A percentile compares a stretch with the other conserved stretches of the same genome.
phyloP scores from a whole-genome alignment of 2,113 vertebrate species.

The Passer domesticus region DNA sequence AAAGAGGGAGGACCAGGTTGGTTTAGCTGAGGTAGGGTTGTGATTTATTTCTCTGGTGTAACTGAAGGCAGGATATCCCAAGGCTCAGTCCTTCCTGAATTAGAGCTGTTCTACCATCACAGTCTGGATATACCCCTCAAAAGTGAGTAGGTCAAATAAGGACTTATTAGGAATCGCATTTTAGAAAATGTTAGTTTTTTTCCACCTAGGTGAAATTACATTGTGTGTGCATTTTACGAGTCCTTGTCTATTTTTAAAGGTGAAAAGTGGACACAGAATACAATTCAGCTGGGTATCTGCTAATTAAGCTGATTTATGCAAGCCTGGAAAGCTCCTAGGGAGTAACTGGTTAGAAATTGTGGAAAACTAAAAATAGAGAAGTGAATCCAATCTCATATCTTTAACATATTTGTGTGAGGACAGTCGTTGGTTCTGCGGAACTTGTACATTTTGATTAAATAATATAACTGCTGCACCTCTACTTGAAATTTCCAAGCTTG shows the following conservation, averaged over 20 bases:
- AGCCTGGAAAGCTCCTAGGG: background rate
- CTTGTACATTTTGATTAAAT: background rate
- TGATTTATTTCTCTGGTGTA: background rate
- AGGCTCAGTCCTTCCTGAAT: background rate
- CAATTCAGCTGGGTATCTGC: background rate
- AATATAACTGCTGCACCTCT: background rate
- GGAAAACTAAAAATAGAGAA: background rate
- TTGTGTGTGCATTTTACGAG: background rate
- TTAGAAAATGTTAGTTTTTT: background rate
- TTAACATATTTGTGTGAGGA: background rate
- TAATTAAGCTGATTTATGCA: constrained; percentile 29
- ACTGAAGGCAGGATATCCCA: background rate
- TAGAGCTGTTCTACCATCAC: background rate
- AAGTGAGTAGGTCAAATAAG: background rate
- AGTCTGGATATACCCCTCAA: background rate
- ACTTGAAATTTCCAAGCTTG: background rate
- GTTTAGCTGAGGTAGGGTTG: background rate
- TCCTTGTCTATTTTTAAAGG: background rate
- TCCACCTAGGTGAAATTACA: background rate
- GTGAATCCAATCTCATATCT: background rate
- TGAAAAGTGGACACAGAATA: background rate
- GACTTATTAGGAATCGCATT: background rate
- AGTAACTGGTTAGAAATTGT: background rate
- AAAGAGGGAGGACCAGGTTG: background rate
- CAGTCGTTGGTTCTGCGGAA: background rate